Evolutionary conservation across 2,888 invertebrate genomes (phyloP).

Genomic region (Meiosimyza platycephala): DNA sequence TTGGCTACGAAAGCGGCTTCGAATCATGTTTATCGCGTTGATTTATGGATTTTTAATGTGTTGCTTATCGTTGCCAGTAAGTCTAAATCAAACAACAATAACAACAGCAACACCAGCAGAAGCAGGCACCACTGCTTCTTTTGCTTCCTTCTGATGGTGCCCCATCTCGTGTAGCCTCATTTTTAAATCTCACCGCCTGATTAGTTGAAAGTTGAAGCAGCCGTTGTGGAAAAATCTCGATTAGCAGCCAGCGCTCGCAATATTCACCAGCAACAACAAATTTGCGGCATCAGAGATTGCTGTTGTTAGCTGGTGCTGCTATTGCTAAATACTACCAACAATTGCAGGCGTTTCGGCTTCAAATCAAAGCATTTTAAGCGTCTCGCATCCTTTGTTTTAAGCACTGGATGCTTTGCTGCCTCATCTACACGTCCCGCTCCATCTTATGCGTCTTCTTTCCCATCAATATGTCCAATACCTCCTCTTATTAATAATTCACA

Average conservation of each 20-base stretch:
- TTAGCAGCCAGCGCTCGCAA: conserved; percentile 28
- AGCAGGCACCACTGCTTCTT: conserved; percentile 1
- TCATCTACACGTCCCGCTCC: neutral
- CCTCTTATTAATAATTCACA: conserved; percentile 67
- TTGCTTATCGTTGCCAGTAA: conserved; percentile 67
- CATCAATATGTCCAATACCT: conserved; percentile 20
- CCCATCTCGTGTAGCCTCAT: conserved; percentile 47
- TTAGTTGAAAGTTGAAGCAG: conserved; percentile 54
- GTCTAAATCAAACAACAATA: conserved; percentile 58
- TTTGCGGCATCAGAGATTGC: conserved; percentile 2
- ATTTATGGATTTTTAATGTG: conserved; percentile 68
- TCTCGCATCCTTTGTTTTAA: conserved; percentile 57
- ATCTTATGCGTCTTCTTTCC: conserved; percentile 5
- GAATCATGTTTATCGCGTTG: conserved; percentile 68
- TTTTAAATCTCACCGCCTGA: conserved; percentile 67
- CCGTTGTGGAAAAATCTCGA: conserved; percentile 43
- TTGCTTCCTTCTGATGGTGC: neutral
- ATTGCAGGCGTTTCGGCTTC: conserved; percentile 29
- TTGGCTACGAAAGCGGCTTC: conserved; percentile 35
- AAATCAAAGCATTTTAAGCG: conserved; percentile 35
- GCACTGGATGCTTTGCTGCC: neutral
- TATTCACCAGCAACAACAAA: conserved; percentile 16
- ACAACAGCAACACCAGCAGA: conserved; percentile 42
- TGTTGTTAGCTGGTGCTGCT: conserved; percentile 29
- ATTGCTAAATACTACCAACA: conserved; percentile 36